A percentile compares a stretch with the other conserved stretches of the same genome.
Evolutionary conservation across 2,113 vertebrate species (phyloP).

Genomic region (Rhynchomys soricoides): DNA sequence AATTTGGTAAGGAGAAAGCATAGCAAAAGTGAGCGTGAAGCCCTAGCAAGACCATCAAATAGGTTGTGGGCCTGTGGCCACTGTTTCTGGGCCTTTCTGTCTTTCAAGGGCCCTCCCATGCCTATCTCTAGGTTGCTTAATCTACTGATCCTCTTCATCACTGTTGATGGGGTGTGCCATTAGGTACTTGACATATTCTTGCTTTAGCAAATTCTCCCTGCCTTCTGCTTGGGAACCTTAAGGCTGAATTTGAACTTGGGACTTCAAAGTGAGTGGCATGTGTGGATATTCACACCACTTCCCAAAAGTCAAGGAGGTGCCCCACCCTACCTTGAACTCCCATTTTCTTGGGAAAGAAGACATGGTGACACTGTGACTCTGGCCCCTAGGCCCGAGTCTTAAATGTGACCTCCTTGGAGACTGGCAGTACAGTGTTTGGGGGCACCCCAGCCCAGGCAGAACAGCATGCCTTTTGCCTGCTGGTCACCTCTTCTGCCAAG

Average conservation of each 20-base stretch:
- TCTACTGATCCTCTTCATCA: neutral
- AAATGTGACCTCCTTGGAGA: neutral
- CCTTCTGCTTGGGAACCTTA: neutral
- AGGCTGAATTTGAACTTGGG: neutral
- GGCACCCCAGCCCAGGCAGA: neutral
- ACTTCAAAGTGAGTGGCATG: neutral
- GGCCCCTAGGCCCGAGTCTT: neutral
- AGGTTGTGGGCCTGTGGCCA: neutral
- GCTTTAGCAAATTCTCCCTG: neutral
- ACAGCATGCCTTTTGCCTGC: neutral
- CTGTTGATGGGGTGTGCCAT: neutral
- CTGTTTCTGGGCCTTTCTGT: conserved; percentile 22
- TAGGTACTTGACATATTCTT: neutral
- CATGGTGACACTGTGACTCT: neutral
- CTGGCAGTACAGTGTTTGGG: neutral
- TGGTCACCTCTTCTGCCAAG: conserved; percentile 39
- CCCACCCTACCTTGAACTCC: neutral
- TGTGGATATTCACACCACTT: neutral
- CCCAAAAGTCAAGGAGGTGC: neutral
- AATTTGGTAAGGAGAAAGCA: neutral
- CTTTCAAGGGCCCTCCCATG: neutral
- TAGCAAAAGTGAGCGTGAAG: neutral
- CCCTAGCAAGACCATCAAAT: neutral
- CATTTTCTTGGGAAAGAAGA: neutral
- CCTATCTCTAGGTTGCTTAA: neutral